Base-by-base conservation (phyloP, 2,888 invertebrate genomes). In the Agrotis exclamationis region DNA sequence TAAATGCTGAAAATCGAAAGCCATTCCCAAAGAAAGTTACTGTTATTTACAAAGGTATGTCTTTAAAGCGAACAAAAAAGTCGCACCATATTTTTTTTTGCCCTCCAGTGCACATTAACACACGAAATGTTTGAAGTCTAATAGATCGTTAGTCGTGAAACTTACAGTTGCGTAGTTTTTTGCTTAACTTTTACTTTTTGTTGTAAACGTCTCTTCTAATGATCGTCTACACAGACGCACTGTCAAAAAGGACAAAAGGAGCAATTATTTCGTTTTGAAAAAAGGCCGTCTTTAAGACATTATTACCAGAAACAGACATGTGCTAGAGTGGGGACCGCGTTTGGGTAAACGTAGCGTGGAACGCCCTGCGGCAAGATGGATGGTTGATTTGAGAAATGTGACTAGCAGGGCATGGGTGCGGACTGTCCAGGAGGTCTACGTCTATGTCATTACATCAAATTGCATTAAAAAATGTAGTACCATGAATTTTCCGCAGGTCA, bases 131-230 rank as follows among this genome's bases (percentile, higher is more conserved):
- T 66, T 56, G 20, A 66, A 57, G 57, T 67, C 68, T 44, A 67
- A 70, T 67, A 57, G 68, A 70, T 67, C 69, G 24, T 70, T 70
- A 67, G 64, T 53, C 45, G 44, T 63, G 39, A 20, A 50, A 16
- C 63, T 63, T 44, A 45, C 64, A n/a, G 44, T 11, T 62, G 5
- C 39, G 16, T 16, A 33, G 20, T 18, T 69, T 69, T 56, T 70
- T 70, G 63, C 50, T 56, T 33, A 13, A 56, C 56, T 56, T 22
- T 13, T 44, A 51, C 51, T 67, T 67, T 63, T 63, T 67, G 44
- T 28, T 24, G 44, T 28, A 28, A 63, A 67, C 51, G 64, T 3
- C 50, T 28, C 50, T 28, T 50, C 68, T 70, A 70, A 70, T 70
- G 68, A 67, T 45, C 68, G 68, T 70, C 33, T 56, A 47, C 51